These are phyloP conservation scores for Drosophila pectinifera DNA, from an alignment of 1,140 invertebrate species.

Conservation along the genomic window DNA sequence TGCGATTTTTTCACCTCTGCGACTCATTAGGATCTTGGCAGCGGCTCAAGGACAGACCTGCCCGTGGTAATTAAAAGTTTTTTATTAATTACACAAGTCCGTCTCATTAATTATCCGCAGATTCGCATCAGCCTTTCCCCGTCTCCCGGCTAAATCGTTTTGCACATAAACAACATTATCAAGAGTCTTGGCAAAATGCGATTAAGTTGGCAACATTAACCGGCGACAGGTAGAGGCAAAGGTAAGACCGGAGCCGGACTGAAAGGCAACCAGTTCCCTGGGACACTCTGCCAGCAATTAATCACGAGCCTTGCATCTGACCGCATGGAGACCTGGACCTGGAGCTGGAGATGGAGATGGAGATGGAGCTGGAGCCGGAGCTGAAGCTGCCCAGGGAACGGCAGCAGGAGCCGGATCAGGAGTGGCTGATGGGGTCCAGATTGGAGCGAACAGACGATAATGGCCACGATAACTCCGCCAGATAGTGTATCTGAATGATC, in stretches of 20 bases:
- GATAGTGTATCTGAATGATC: conserved; percentile 33
- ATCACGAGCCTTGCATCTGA: conserved; percentile 54
- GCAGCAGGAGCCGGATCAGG: conserved; percentile 37
- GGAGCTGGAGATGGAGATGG: conserved; percentile 4
- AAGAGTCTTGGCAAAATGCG: conserved; percentile 73
- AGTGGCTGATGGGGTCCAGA: conserved; percentile 47
- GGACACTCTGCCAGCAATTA: conserved; percentile 56
- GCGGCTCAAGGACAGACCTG: conserved; percentile 57
- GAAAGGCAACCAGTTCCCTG: conserved; percentile 41
- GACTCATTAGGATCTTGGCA: conserved; percentile 65
- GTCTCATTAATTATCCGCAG: conserved; percentile 70
- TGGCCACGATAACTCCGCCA: conserved; percentile 33
- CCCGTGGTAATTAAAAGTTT: conserved; percentile 73
- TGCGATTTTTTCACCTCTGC: conserved; percentile 43
- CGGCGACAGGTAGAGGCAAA: conserved; percentile 53
- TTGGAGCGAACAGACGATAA: conserved; percentile 43
- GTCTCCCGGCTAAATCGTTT: conserved; percentile 63
- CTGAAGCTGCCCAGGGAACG: conserved; percentile 6
- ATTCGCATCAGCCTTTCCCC: conserved; percentile 7
- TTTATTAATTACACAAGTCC: conserved; percentile 68
- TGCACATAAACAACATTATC: conserved; percentile 81
- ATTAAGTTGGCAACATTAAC: conserved; percentile 82
- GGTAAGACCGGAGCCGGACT: not conserved
- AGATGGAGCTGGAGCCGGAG: conserved; percentile 3
- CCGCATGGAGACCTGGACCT: conserved; percentile 29